A percentile compares a stretch with the other conserved stretches of the same genome.
Conservation (phyloP, 2,888 invertebrate species). For the Melinopterus prodromus region DNA sequence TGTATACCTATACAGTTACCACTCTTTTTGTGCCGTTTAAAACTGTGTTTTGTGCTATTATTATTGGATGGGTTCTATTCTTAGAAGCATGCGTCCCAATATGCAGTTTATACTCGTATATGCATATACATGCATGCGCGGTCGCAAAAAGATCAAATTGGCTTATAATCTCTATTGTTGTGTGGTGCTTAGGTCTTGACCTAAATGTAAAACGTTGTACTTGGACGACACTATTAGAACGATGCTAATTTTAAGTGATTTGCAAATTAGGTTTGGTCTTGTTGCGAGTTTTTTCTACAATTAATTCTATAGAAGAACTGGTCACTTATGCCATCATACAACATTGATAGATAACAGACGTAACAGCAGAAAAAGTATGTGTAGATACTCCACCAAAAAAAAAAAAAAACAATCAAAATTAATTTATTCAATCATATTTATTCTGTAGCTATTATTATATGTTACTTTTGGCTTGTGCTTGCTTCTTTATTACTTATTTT, state of each 20-base stretch:
- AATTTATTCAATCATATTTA: no score
- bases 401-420: no score
- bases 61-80: background rate
- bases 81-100: background rate
- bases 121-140: background rate
- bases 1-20: background rate
- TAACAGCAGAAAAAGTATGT: no score
- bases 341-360: no score
- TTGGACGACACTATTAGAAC: background rate
- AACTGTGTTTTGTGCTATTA: background rate
- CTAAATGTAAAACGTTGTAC: background rate
- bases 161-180: background rate
- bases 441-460: no score
- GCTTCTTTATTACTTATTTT: no score
- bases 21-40: background rate
- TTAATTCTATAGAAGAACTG: no score
- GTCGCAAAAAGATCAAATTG: background rate
- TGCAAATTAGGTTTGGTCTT: background rate
- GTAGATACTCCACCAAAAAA: no score
- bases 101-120: background rate
- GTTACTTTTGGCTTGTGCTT: no score
- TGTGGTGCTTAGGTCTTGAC: background rate
- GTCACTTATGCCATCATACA: no score
- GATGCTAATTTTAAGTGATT: background rate
- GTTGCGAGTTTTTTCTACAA: no score